Conservation (phyloP, 2,888 invertebrate species). For the Dione vanillae region DNA sequence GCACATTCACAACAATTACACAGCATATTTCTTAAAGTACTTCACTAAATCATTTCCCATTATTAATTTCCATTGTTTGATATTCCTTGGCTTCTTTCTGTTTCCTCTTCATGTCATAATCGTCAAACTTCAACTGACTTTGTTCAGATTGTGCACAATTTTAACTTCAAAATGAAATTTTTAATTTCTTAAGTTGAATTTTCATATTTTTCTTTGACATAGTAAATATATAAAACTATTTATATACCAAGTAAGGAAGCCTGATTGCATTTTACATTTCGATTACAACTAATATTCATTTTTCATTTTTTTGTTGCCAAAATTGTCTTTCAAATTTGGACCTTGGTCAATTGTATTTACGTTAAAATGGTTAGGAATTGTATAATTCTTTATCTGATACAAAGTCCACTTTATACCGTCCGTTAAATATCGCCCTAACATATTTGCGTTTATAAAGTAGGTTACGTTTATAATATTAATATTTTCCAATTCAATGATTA, state of each 20-base stretch:
- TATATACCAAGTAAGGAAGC: background rate
- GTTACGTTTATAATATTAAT: too few species aligned
- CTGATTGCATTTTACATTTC: background rate
- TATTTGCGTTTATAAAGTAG: too few species aligned
- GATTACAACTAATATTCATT: too few species aligned
- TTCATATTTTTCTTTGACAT: background rate
- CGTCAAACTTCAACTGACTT: background rate
- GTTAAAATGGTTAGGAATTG: too few species aligned
- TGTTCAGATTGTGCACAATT: background rate
- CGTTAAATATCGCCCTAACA: too few species aligned
- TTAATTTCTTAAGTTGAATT: background rate
- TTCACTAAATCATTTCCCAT: slow-evolving; percentile 11
- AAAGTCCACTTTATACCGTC: too few species aligned
- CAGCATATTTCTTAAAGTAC: background rate
- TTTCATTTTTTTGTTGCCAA: too few species aligned
- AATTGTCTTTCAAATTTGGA: too few species aligned
- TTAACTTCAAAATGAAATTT: background rate
- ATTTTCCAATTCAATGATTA: too few species aligned
- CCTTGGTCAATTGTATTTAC: too few species aligned
- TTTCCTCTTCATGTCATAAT: background rate
- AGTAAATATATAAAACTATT: too few species aligned
- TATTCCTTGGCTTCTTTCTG: slow-evolving; percentile 1
- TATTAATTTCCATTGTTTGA: slow-evolving; percentile 6
- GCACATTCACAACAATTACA: slow-evolving; percentile 2
- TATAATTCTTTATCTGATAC: too few species aligned